Base-by-base conservation (phyloP, 1,140 invertebrate species). In the Branchinecta lynchi region DNA sequence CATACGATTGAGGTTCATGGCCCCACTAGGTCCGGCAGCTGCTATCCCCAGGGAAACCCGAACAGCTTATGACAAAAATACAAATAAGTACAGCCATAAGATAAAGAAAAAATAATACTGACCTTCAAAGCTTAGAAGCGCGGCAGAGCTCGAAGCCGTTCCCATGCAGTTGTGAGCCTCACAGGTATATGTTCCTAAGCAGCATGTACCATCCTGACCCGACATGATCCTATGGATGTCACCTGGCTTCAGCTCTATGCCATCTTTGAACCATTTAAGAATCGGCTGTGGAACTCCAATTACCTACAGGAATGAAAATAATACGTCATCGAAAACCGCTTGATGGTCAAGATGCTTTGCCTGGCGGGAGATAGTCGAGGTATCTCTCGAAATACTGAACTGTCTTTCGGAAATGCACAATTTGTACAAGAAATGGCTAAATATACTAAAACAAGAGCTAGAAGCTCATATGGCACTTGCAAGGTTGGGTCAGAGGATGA, bases 151-250 rank as follows among this genome's bases (percentile, higher is more conserved):
- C 32, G 87, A 86, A 0, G 92, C 88, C 17, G 87, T 86, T 7
- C 92, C 93, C 89, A 93, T 95, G 75, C 91, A 93, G 77, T 95
- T 95, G 71, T 84, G 84, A 0, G 92, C 92, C 80, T 95, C 90
- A 78, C 93, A 96, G 0, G 91, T 93, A 74, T 96, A 96, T 1
- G 89, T 92, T 32, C 93, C 94, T 45, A 94, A 79, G 73, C 90
- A 92, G 74, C 90, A 92, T 9, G 88, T 92, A 1, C 90, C 90
- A 79, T 90, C 89, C 69, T 90, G 87, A 0, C 89, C 89, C 3
- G 89, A 91, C 72, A 90, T 92, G 46, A 93, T 93, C 76, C 86
- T 84, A 77, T 93, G 90, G 75, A 93, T 93, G 76, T 94, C 91
- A 1, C 91, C 90, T 3, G 91, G 87, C 76, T 93, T 92, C 0